Conservation (phyloP, 1,140 invertebrate species). For the Chrysopa pallens region DNA sequence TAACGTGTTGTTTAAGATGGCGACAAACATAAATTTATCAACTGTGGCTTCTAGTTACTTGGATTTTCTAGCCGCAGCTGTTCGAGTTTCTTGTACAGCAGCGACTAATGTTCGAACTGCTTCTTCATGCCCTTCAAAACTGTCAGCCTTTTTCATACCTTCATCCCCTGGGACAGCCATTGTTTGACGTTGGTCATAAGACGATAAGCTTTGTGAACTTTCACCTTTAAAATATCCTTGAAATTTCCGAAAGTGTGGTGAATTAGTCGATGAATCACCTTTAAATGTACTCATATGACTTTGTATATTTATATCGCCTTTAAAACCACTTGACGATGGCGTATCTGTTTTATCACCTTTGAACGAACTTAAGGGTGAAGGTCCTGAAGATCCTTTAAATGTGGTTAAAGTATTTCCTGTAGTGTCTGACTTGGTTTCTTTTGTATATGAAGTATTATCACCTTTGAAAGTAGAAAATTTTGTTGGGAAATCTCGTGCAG, state of each 20-base stretch:
- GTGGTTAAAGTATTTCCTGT: too few species aligned
- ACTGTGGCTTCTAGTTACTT: background rate
- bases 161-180: slow-evolving; percentile 6
- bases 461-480: too few species aligned
- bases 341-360: background rate
- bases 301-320: too few species aligned
- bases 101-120: slow-evolving; percentile 49
- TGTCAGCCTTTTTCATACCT: slow-evolving; percentile 39
- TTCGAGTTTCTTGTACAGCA: slow-evolving; percentile 45
- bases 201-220: background rate
- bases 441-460: too few species aligned
- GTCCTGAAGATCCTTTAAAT: too few species aligned
- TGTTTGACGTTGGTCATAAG: slow-evolving; percentile 1
- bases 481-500: too few species aligned
- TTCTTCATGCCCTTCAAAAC: slow-evolving; percentile 53
- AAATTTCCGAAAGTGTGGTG: background rate
- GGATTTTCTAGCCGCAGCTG: background rate
- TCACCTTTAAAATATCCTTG: background rate
- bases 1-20: too few species aligned
- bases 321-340: too few species aligned
- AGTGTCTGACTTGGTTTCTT: too few species aligned
- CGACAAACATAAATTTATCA: too few species aligned
- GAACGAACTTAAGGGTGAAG: background rate
- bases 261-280: background rate
- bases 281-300: background rate